These are phyloP conservation scores for Orientallactaga bullata DNA, from an alignment of 2,113 vertebrate genomes.

Conservation along the genomic window DNA sequence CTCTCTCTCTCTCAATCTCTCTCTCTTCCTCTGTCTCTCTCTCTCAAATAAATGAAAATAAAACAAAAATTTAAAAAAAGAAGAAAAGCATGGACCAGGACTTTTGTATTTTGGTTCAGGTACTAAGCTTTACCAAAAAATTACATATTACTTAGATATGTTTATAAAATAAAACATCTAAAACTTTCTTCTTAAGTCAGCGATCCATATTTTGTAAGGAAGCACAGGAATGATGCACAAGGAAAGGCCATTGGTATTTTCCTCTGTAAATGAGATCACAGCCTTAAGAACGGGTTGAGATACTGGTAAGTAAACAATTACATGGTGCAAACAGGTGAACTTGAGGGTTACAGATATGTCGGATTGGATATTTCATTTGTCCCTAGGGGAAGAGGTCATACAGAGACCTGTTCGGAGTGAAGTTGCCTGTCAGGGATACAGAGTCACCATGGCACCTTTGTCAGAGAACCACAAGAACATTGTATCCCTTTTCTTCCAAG, in stretches of 20 bases:
- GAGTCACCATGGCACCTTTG: not conserved
- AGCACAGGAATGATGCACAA: not conserved
- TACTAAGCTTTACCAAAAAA: not conserved
- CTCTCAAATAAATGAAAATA: too few species aligned
- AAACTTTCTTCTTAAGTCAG: conserved; percentile 13
- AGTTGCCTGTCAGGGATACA: not conserved
- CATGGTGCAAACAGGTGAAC: not conserved
- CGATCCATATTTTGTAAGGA: not conserved
- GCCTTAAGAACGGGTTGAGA: not conserved
- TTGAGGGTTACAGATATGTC: not conserved
- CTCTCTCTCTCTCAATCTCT: too few species aligned
- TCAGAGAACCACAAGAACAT: not conserved
- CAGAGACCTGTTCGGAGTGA: not conserved
- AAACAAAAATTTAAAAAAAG: too few species aligned
- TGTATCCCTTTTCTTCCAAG: not conserved
- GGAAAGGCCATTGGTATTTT: not conserved
- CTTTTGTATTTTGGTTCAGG: not conserved
- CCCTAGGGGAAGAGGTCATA: not conserved
- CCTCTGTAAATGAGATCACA: not conserved
- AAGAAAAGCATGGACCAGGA: not conserved
- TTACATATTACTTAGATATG: not conserved
- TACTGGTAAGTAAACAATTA: not conserved
- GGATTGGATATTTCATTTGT: not conserved
- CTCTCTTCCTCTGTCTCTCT: too few species aligned
- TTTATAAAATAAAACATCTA: not conserved